phyloP scores from a whole-genome alignment of 2,888 invertebrate species.

The Smittia sp. region DNA sequence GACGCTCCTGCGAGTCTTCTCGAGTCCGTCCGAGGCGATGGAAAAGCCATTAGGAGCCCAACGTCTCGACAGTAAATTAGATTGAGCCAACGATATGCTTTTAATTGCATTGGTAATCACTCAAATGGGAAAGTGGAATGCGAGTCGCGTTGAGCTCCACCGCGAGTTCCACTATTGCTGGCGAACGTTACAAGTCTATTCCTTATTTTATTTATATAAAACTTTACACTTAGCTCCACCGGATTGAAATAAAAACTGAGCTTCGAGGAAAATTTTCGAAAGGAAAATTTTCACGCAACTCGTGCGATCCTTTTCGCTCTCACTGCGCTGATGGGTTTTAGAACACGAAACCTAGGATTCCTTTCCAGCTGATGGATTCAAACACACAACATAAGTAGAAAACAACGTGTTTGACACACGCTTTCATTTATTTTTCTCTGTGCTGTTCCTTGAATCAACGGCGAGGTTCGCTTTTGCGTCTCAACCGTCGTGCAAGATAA shows the following conservation, averaged over 20 bases:
- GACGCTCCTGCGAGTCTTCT: not conserved
- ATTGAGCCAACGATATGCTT: slow-evolving; percentile 1
- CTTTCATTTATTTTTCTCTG: not conserved
- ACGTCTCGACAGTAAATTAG: not conserved
- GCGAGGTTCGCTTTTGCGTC: not conserved
- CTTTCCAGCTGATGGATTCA: slow-evolving; percentile 28
- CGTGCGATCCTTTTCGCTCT: slow-evolving; percentile 30
- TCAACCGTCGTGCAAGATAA: not conserved
- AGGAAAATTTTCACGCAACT: slow-evolving; percentile 23
- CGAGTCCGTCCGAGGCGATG: not conserved
- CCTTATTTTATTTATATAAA: not conserved
- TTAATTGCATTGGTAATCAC: not conserved
- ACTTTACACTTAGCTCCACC: slow-evolving; percentile 26
- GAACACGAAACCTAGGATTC: slow-evolving; percentile 30
- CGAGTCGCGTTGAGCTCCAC: not conserved
- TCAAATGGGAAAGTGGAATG: not conserved
- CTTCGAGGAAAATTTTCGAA: slow-evolving; percentile 27
- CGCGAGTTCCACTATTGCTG: not conserved
- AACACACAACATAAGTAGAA: slow-evolving; percentile 1
- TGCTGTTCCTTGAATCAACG: too few species aligned
- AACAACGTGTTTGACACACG: slow-evolving; percentile 25
- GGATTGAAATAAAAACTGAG: slow-evolving; percentile 40
- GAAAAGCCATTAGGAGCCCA: too few species aligned
- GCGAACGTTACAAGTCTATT: not conserved
- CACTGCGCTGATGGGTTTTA: slow-evolving; percentile 19